Evolutionary conservation across 2,113 vertebrate species (phyloP).

Genomic region (Poicephalus meyeri): DNA sequence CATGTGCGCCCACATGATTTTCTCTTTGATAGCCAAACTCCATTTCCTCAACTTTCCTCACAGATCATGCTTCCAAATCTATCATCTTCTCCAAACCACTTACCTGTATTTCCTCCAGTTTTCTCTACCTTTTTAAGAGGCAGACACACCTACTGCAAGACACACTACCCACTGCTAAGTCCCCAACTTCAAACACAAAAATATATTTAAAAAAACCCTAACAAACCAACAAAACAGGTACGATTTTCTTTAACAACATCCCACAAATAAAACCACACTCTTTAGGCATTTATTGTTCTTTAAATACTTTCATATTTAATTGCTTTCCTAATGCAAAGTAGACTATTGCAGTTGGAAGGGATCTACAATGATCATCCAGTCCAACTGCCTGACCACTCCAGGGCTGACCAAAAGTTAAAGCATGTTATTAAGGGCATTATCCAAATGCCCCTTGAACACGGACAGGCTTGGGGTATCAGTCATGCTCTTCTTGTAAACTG

Average conservation of each 20-base stretch:
- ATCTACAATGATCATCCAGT: neutral
- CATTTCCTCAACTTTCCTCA: neutral
- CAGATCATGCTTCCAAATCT: neutral
- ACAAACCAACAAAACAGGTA: neutral
- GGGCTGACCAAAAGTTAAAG: neutral
- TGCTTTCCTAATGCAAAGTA: neutral
- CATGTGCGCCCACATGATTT: neutral
- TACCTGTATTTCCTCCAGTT: neutral
- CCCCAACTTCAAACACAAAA: neutral
- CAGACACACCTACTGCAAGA: neutral
- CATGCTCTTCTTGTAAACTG: neutral
- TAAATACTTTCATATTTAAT: neutral
- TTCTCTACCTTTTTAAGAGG: neutral
- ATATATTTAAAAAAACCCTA: accelerated
- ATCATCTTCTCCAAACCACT: neutral
- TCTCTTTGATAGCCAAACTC: neutral
- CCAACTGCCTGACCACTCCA: neutral
- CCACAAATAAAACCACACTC: neutral
- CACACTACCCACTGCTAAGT: neutral
- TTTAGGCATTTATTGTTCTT: neutral
- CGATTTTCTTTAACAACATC: neutral
- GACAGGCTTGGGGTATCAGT: neutral
- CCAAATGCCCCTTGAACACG: neutral
- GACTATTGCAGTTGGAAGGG: neutral
- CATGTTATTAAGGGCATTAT: neutral